A percentile compares a stretch with the other conserved stretches of the same genome.
phyloP scores from a whole-genome alignment of 2,888 invertebrate genomes.

The Tromatobia lineatoria region DNA sequence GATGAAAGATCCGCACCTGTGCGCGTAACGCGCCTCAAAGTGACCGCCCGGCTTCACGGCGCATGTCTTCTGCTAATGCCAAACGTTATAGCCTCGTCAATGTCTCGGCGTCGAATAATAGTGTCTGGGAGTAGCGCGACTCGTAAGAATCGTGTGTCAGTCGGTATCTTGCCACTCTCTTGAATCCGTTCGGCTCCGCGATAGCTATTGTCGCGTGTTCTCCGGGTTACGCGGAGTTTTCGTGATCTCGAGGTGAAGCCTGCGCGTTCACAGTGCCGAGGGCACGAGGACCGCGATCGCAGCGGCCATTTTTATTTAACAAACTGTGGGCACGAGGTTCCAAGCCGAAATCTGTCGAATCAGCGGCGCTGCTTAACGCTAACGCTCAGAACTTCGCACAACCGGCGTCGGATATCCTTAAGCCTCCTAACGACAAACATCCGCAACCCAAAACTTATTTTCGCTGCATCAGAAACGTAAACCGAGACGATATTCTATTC shows the following conservation, averaged over 20 bases:
- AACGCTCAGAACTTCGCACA: constrained; percentile 26
- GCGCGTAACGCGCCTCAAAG: constrained; percentile 55
- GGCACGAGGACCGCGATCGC: constrained; percentile 31
- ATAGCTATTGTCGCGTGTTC: neutral
- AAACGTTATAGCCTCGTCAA: constrained; percentile 71
- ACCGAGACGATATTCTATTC: constrained; percentile 41
- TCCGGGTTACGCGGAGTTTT: neutral
- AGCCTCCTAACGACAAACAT: constrained; percentile 44
- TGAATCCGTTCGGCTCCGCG: neutral
- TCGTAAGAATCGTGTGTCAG: constrained; percentile 11
- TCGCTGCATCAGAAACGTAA: neutral
- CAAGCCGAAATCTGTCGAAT: constrained; percentile 58
- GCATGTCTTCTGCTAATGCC: constrained; percentile 75
- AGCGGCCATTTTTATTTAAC: constrained; percentile 57
- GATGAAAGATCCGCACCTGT: constrained; percentile 50
- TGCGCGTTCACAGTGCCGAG: neutral
- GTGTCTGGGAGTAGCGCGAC: constrained; percentile 46
- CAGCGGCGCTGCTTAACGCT: constrained; percentile 52
- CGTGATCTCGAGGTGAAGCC: constrained; percentile 34
- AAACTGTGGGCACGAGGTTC: constrained; percentile 43
- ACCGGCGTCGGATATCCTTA: constrained; percentile 1
- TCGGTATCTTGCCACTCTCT: constrained; percentile 59
- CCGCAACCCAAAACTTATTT: constrained; percentile 1
- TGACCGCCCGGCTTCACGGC: constrained; percentile 69
- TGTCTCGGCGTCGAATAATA: constrained; percentile 69